Evolutionary conservation across 2,113 vertebrate species (phyloP), one percentile per base, ranked within the genome.

Genomic region (Canis aureus): DNA sequence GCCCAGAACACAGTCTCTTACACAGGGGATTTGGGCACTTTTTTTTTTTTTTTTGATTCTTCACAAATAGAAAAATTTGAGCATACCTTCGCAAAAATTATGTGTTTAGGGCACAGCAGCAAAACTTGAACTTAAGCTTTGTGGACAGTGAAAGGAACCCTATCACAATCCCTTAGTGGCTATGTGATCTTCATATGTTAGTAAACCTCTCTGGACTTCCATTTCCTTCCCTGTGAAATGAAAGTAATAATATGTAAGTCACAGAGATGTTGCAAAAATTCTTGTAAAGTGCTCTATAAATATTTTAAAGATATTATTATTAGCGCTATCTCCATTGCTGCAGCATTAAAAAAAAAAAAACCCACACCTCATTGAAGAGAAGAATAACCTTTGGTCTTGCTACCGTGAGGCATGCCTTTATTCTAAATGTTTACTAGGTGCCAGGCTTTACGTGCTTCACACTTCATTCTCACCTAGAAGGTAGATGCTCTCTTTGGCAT

Each of bases 21-120:
- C 11, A 1, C n/a, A 55, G 35, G 32, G 71, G 76, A 84, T 81
- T 78, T 76, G 69, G 35, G 22, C 20, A 59, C n/a, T 17, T 13
- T 35, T 43, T 43, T 43, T 43, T 43, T 43, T 43, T 43, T 43
- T 43, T 16, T 92, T 49, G 60, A 89, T 60, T 93, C 15, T 86
- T 95, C 92, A 85, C 19, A 49, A 49, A 80, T 7, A 96, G 82
- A 94, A 92, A 81, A 95, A n/a, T 29, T 10, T 69, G 83, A 20
- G 8, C 76, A 67, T 82, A 43, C 11, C 38, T 91, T 88, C 49
- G 38, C 81, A 88, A 74, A 88, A 55, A 29, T 51, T 38, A 6
- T 67, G 4, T 9, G 20, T 23, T 6, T 19, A 55, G 62, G 53
- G 2, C 55, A 57, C 5, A 29, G 43, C 43, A 81, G 29, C 6